Evolutionary conservation across 2,113 vertebrate genomes (phyloP).

Genomic region (Beaufortia kweichowensis): DNA sequence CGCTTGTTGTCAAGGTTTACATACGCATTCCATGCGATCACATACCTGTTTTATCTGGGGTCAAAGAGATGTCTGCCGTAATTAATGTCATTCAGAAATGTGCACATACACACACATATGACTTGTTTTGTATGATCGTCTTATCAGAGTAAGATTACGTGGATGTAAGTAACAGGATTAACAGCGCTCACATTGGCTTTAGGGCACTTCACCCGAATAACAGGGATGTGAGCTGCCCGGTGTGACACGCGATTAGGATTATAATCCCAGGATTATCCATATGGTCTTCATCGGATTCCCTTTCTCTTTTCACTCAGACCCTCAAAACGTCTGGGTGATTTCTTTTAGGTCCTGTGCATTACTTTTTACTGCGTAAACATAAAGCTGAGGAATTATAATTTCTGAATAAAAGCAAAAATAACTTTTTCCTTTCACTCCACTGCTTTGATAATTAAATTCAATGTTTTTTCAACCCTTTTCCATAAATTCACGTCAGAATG

Average conservation of each 20-base stretch:
- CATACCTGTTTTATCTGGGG: slow-evolving; percentile 1
- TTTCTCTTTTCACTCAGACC: not conserved
- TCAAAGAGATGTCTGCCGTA: not conserved
- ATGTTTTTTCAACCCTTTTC: slow-evolving; percentile 2
- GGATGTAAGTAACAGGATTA: slow-evolving; percentile 36
- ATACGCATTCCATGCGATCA: not conserved
- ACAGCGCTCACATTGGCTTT: slow-evolving; percentile 12
- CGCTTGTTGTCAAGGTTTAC: slow-evolving; percentile 7
- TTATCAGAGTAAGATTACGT: slow-evolving; percentile 24
- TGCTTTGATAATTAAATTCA: slow-evolving; percentile 32
- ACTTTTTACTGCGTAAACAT: too few relatives aligned
- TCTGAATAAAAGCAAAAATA: not conserved
- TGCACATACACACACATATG: not conserved
- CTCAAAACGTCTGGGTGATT: slow-evolving; percentile 1
- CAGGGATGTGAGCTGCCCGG: slow-evolving; percentile 16
- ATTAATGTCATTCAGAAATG: not conserved
- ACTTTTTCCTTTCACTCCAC: not conserved
- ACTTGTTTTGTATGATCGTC: not conserved
- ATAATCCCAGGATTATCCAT: slow-evolving; percentile 34
- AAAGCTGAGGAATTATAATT: too few relatives aligned
- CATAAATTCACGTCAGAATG: slow-evolving; percentile 40
- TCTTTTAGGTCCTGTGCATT: slow-evolving; percentile 19
- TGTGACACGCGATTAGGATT: slow-evolving; percentile 38
- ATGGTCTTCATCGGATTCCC: slow-evolving; percentile 21
- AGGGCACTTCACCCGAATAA: not conserved